Evolutionary conservation across 2,113 vertebrate genomes (phyloP), one percentile per base, ranked within the genome.

Genomic region (Crotophaga sulcirostris): DNA sequence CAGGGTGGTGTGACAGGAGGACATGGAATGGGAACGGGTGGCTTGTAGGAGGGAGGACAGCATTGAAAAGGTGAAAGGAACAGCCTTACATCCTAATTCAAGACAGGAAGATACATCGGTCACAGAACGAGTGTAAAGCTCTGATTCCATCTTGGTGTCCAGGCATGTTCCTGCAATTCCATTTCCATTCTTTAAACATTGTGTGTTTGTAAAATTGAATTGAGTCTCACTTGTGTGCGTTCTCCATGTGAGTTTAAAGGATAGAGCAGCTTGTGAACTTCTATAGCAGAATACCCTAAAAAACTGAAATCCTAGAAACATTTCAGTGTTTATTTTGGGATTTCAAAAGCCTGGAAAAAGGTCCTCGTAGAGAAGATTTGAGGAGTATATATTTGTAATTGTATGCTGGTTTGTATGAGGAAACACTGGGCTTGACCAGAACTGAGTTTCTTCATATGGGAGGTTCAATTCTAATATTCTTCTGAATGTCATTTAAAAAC

Each of bases 1-100:
- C 29, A 29, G 13, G 3, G 4, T 11, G 10, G 8, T 0, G 0
- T 33, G 2, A 36, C 10, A 33, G 47, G 47, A 49, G 23, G 20
- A 49, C 11, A 49, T 24, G 21, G 18, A 47, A 47, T 20, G 19
- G 17, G 47, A 24, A 49, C 24, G 20, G 47, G 9, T 49, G 47
- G 21, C 47, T 49, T 49, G 21, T 49, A 23, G 24, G n/a, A 44
- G 60, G 42, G 29, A 60, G 31, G 28, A 23, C n/a, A 20, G 38
- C 74, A n/a, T 20, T 47, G 9, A 47, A 8, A 47, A 4, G 9
- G 9, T 47, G 45, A 47, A 42, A 28, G 11, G 3, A 2, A 51
- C 29, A 47, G 15, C 10, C 4, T 44, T 20, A 29, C 26, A 31
- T 73, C 52, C 38, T 56, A 10, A 47, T 47, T 59, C 49, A n/a